phyloP scores from a whole-genome alignment of 2,113 vertebrate genomes.

The Chaetorhynchus papuensis region DNA sequence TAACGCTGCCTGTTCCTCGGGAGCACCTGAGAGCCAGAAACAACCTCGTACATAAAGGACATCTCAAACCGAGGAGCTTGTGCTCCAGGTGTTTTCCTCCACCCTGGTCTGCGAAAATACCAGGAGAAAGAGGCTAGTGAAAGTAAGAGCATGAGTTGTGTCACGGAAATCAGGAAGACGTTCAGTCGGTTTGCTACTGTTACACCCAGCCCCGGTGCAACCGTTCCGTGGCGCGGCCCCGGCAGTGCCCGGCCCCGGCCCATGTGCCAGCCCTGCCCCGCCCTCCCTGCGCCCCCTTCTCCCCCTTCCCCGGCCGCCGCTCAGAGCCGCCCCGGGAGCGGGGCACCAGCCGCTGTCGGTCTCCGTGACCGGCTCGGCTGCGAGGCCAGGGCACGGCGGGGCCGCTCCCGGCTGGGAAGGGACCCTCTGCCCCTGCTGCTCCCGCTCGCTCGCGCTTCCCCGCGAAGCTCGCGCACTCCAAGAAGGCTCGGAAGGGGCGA shows the following conservation, averaged over 20 bases:
- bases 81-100: too few species aligned
- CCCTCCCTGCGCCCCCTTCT: not conserved
- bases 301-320: rapidly evolving
- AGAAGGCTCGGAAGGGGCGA: too few species aligned
- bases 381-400: not conserved
- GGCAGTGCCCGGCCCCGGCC: not conserved
- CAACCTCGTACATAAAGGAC: rapidly evolving
- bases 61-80: not conserved
- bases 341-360: rapidly evolving
- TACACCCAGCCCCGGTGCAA: too few species aligned
- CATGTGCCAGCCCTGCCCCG: not conserved
- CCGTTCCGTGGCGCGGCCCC: not conserved
- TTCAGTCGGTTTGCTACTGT: rapidly evolving
- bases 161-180: not conserved
- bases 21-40: not conserved
- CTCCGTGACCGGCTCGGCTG: not conserved
- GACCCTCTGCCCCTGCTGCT: not conserved
- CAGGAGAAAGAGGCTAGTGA: too few species aligned
- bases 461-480: not conserved
- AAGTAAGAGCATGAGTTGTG: rapidly evolving
- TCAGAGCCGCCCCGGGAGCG: not conserved
- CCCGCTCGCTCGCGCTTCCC: not conserved
- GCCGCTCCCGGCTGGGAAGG: not conserved
- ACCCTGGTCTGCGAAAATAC: rapidly evolving
- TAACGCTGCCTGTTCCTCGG: not conserved